Evolutionary conservation across 92 coral and sea anemone genomes (phyloP).

Genomic region (Bergia sp.): DNA sequence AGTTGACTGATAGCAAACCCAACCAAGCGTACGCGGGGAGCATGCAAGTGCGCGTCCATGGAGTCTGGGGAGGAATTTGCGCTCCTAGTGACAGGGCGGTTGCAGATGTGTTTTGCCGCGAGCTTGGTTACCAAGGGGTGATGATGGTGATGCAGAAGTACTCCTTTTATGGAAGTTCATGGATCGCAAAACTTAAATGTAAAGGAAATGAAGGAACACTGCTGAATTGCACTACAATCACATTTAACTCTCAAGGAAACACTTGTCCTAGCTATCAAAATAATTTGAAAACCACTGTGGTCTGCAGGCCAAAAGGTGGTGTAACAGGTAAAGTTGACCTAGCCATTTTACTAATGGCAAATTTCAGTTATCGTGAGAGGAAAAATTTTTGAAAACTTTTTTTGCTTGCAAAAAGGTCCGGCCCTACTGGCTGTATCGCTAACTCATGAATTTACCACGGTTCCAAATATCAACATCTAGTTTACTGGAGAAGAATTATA

Average conservation of each 20-base stretch:
- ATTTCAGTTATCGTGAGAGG: too few species aligned
- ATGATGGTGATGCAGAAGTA: background rate
- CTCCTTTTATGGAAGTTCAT: background rate
- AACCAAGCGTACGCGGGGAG: slow-evolving; percentile 13
- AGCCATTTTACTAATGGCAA: background rate
- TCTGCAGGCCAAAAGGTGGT: background rate
- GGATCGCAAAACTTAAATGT: background rate
- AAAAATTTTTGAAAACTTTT: too few species aligned
- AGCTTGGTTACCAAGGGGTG: slow-evolving; percentile 27
- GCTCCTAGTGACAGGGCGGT: background rate
- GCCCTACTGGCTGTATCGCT: too few species aligned
- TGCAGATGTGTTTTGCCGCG: slow-evolving; percentile 28
- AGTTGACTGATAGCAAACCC: background rate
- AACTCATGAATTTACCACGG: too few species aligned
- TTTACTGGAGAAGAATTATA: too few species aligned
- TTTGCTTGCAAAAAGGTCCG: too few species aligned
- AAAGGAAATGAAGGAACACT: background rate
- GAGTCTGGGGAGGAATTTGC: slow-evolving; percentile 20
- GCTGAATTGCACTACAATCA: background rate
- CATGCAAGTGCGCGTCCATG: slow-evolving; percentile 17
- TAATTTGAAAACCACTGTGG: background rate
- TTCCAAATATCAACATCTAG: too few species aligned
- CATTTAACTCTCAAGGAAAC: background rate
- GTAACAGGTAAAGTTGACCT: background rate
- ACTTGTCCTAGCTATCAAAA: background rate